A percentile compares a stretch with the other conserved stretches of the same genome.
phyloP scores from a whole-genome alignment of 2,797 vertebrate genomes.

The Oryzias sinensis region DNA sequence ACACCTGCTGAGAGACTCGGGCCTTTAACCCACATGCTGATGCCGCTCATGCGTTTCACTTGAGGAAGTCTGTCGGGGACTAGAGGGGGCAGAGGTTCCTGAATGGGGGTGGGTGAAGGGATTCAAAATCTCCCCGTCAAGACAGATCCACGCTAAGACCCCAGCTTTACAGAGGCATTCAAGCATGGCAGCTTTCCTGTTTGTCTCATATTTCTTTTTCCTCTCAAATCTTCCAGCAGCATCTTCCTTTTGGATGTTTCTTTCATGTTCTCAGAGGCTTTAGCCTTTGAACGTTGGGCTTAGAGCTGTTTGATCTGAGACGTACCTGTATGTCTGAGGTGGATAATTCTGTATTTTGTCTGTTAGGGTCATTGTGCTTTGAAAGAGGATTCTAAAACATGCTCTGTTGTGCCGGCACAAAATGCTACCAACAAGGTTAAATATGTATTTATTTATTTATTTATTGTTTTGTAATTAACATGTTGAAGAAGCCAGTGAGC shows the following conservation, averaged over 20 bases:
- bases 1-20: conserved; percentile 26
- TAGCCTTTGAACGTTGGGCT: conserved; percentile 13
- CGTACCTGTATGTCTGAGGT: neutral
- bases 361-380: neutral
- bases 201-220: conserved; percentile 17
- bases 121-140: conserved; percentile 8
- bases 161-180: conserved; percentile 27
- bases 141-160: conserved; percentile 11
- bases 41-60: conserved; percentile 27
- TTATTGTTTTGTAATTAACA: too few species aligned
- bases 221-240: conserved; percentile 8
- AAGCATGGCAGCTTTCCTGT: conserved; percentile 14
- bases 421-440: too few species aligned
- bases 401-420: neutral
- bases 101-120: neutral
- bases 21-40: conserved; percentile 37
- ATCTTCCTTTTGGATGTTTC: neutral
- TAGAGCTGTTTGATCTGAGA: neutral
- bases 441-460: too few species aligned
- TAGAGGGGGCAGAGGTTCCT: neutral
- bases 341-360: neutral
- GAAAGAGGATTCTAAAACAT: neutral
- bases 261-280: neutral
- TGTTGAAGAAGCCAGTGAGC: too few species aligned
- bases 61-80: conserved; percentile 17